Evolutionary conservation across 1,140 invertebrate species (phyloP).

Genomic region (Campoletis sonorensis): DNA sequence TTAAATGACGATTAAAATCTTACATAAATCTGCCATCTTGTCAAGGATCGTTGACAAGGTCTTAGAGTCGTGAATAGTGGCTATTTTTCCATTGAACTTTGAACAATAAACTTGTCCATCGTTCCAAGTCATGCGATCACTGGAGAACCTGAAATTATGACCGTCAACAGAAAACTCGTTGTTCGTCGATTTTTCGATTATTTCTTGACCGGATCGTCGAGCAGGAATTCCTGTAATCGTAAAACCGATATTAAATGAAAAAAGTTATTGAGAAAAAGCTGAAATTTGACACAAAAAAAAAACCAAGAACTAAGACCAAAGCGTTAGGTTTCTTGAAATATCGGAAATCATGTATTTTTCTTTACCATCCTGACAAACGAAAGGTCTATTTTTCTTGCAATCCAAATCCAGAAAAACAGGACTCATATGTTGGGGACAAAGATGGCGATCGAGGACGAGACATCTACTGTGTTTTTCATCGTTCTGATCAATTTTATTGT

Average conservation of each 20-base stretch:
- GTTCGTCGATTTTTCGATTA: not conserved
- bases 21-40: conserved; percentile 52
- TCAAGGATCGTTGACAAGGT: conserved; percentile 48
- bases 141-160: conserved; percentile 44
- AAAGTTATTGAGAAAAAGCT: too few species aligned
- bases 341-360: not conserved
- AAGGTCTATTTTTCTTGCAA: conserved; percentile 53
- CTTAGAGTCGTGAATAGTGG: conserved; percentile 48
- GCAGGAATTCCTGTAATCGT: not conserved
- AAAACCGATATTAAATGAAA: not conserved
- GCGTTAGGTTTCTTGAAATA: not conserved
- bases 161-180: not conserved
- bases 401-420: conserved; percentile 55
- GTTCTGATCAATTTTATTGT: not conserved
- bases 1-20: not conserved
- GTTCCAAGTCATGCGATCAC: conserved; percentile 48
- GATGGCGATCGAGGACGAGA: conserved; percentile 55
- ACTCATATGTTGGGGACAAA: conserved; percentile 47
- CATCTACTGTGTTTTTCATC: conserved; percentile 44
- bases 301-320: too few species aligned
- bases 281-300: not conserved
- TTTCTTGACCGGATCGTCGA: not conserved
- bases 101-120: conserved; percentile 48
- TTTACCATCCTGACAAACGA: conserved; percentile 56
- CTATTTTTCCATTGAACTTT: conserved; percentile 43